Percentiles rank a stretch among this genome's conserved stretches.
These are phyloP conservation scores for Ictidomys tridecemlineatus DNA, from an alignment of 2,113 vertebrate species.

Conservation along the genomic window DNA sequence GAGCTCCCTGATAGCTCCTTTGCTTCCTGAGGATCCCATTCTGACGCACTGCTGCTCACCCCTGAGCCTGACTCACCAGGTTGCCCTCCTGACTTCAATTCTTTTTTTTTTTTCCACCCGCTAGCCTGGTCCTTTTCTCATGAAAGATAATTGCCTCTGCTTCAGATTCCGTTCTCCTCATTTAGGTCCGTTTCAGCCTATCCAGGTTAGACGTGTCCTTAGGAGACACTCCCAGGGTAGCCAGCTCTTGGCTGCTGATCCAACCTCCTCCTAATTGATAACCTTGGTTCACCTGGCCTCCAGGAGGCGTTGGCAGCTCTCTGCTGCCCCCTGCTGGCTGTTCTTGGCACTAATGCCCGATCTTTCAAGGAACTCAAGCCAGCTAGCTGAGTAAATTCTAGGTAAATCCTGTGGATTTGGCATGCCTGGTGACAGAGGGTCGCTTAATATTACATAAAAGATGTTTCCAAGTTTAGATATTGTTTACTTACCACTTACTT, in stretches of 20 bases:
- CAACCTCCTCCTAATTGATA: background rate
- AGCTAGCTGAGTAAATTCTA: background rate
- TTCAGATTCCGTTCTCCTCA: background rate
- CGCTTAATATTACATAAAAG: background rate
- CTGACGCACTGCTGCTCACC: background rate
- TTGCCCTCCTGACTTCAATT: background rate
- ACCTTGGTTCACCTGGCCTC: background rate
- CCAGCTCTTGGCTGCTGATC: background rate
- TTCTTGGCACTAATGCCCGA: background rate
- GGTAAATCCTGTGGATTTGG: background rate
- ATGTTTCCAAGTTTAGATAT: background rate
- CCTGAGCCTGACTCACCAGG: background rate
- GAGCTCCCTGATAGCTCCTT: background rate
- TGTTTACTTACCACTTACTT: background rate
- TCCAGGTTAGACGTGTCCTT: background rate
- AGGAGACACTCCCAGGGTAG: background rate
- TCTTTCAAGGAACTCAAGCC: background rate
- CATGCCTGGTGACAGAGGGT: background rate
- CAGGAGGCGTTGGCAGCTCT: background rate
- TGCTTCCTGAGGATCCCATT: background rate
- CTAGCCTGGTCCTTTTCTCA: background rate
- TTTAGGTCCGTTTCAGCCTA: background rate
- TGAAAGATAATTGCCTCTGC: background rate
- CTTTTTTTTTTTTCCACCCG: background rate
- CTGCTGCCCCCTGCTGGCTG: conserved; percentile 51